Conservation (phyloP, 2,113 vertebrate species). For the Esox niger region DNA sequence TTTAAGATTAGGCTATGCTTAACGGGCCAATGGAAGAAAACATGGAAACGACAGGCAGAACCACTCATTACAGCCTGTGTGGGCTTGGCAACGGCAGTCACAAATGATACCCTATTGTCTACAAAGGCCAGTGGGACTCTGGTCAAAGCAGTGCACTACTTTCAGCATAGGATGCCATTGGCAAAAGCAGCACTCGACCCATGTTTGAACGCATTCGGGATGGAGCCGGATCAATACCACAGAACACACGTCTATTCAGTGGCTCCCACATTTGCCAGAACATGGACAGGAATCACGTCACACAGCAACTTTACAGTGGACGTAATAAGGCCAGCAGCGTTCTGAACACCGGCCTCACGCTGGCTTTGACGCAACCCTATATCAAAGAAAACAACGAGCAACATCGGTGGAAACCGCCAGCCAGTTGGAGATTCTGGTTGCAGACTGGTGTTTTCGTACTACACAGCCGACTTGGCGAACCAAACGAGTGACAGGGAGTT, state of each 20-base stretch:
- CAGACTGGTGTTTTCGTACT: no score
- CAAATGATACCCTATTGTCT: no score
- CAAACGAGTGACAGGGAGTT: no score
- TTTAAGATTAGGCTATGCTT: no score
- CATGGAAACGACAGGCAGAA: not conserved
- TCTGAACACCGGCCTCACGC: not conserved
- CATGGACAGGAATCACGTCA: not conserved
- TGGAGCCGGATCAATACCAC: constrained; percentile 49
- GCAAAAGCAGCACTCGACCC: no score
- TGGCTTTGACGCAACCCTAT: not conserved
- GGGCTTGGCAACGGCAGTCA: no score
- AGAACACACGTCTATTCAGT: constrained; percentile 40
- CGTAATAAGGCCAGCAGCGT: not conserved
- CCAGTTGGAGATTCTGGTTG: not conserved
- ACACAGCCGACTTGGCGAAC: no score
- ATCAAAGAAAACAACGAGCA: not conserved
- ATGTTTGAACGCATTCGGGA: constrained; percentile 34
- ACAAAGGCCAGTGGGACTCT: no score
- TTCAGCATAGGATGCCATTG: no score
- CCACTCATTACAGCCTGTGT: not conserved
- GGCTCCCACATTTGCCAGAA: constrained; percentile 23
- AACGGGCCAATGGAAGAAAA: no score
- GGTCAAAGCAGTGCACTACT: no score
- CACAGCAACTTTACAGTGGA: not conserved
- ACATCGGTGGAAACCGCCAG: not conserved